Percentiles rank a stretch among this genome's conserved stretches.
Evolutionary conservation across 30 jellyfish, hydroid and myxozoan species (phyloP).

Genomic region (Turritopsis dohrnii): DNA sequence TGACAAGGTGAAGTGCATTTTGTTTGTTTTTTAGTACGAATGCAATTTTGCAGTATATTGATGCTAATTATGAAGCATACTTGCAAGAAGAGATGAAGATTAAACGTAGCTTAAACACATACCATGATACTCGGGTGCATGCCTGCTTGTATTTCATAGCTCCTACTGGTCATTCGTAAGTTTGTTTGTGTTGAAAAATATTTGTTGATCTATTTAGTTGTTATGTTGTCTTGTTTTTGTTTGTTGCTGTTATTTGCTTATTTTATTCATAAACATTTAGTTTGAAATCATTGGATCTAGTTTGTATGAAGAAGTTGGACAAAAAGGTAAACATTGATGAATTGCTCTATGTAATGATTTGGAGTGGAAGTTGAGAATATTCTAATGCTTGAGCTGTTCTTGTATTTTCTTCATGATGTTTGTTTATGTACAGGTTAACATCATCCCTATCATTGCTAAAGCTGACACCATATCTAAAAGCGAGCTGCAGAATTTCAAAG

Average conservation of each 20-base stretch:
- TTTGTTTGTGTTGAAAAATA: background rate
- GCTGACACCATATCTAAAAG: slow-evolving; percentile 92
- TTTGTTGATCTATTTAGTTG: background rate
- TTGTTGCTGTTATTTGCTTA: background rate
- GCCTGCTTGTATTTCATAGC: slow-evolving; percentile 91
- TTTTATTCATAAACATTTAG: slow-evolving; percentile 32
- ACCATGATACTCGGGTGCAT: slow-evolving; percentile 90
- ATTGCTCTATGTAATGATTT: background rate
- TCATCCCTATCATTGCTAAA: slow-evolving; percentile 93
- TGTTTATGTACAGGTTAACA: slow-evolving; percentile 93
- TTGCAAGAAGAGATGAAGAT: slow-evolving; percentile 94
- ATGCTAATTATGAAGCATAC: slow-evolving; percentile 84
- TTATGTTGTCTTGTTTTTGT: background rate
- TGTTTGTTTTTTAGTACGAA: slow-evolving; percentile 66
- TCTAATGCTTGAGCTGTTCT: too few relatives aligned
- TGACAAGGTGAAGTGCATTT: too few relatives aligned
- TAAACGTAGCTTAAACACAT: slow-evolving; percentile 68
- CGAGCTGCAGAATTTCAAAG: slow-evolving; percentile 82
- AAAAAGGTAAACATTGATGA: slow-evolving; percentile 56
- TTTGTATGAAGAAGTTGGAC: slow-evolving; percentile 83
- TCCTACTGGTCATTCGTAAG: slow-evolving; percentile 99
- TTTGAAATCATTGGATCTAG: slow-evolving; percentile 73
- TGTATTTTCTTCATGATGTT: too few relatives aligned
- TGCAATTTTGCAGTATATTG: slow-evolving; percentile 80
- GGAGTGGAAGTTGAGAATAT: slow-evolving; percentile 1